Evolutionary conservation across 1,140 invertebrate genomes (phyloP).

Genomic region (Sitobion miscanthi): DNA sequence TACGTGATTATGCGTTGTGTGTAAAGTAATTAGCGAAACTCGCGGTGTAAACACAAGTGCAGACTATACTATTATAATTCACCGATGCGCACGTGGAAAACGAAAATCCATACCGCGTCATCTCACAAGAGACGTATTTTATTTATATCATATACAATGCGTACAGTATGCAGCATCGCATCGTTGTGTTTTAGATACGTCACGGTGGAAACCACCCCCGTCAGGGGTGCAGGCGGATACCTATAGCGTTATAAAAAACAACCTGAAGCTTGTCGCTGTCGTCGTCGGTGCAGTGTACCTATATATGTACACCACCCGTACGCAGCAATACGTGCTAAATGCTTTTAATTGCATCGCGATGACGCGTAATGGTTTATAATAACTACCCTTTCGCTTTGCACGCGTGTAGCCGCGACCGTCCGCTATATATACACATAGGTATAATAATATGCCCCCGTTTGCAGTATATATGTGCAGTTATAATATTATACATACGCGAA

Average conservation of each 20-base stretch:
- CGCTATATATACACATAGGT: background rate
- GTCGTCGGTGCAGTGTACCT: background rate
- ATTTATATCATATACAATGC: background rate
- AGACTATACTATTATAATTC: background rate
- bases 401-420: background rate
- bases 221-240: no score
- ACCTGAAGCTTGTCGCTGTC: background rate
- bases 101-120: background rate
- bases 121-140: background rate
- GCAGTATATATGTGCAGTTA: background rate
- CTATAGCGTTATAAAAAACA: background rate
- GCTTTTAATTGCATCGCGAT: conserved; percentile 14
- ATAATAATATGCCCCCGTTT: background rate
- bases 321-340: background rate
- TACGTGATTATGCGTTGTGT: conserved; percentile 12
- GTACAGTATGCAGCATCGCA: background rate
- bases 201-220: background rate
- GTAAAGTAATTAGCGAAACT: background rate
- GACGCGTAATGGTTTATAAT: background rate
- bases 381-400: background rate
- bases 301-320: background rate
- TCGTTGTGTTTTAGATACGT: background rate
- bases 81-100: background rate
- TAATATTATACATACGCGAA: background rate
- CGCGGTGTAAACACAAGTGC: background rate